These are phyloP conservation scores for Indicator maculatus DNA, from an alignment of 2,113 vertebrate species.

Conservation along the genomic window DNA sequence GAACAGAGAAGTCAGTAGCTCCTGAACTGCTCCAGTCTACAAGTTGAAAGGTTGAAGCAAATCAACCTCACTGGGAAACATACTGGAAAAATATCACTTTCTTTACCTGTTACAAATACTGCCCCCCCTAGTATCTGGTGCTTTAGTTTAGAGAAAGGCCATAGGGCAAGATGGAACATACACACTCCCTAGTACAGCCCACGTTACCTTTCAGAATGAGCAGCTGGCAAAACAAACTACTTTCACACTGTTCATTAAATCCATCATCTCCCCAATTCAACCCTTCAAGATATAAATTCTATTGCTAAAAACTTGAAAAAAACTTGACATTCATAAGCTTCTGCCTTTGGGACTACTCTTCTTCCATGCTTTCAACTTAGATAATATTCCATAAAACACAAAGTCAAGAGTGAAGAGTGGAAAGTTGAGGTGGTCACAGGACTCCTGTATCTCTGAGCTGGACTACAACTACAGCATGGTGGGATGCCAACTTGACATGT, in stretches of 20 bases:
- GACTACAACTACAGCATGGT: neutral
- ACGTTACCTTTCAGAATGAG: neutral
- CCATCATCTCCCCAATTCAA: neutral
- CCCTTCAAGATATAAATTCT: neutral
- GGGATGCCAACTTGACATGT: neutral
- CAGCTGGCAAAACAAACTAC: neutral
- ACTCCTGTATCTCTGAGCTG: neutral
- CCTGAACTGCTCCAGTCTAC: neutral
- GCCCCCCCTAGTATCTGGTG: neutral
- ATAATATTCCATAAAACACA: neutral
- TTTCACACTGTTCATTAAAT: neutral
- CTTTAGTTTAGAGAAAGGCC: neutral
- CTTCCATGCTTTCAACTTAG: neutral
- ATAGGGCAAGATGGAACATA: neutral
- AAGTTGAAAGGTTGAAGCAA: neutral
- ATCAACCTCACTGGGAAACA: neutral
- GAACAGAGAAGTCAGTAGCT: neutral
- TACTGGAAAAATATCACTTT: neutral
- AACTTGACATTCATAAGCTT: neutral
- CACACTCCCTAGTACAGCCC: neutral
- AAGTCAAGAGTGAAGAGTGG: neutral
- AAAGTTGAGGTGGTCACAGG: neutral
- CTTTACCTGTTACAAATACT: neutral
- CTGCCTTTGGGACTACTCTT: neutral
- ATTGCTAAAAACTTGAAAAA: neutral